Percentiles rank a stretch among this genome's conserved stretches.
Conservation (phyloP, 1,140 invertebrate genomes). For the Pseudomyrmex concolor region DNA sequence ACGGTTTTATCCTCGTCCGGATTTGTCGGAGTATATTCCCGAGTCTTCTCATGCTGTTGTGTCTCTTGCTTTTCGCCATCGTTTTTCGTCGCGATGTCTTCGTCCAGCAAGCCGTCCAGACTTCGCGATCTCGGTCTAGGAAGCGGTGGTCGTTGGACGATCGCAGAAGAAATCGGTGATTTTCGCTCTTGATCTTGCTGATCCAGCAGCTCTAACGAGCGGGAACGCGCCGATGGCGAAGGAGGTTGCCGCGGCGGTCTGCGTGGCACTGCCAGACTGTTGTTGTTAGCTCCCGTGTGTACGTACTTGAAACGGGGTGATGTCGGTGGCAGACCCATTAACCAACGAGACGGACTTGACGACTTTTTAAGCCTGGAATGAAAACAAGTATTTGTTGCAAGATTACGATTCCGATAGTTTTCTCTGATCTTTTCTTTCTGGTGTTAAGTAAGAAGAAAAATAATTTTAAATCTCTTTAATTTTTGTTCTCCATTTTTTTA, state of each 20-base stretch:
- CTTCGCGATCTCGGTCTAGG: conserved; percentile 87
- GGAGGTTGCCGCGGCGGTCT: conserved; percentile 76
- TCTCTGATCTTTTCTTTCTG: background rate
- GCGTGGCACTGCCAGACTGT: conserved; percentile 67
- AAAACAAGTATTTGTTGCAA: conserved; percentile 68
- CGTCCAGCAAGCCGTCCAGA: conserved; percentile 88
- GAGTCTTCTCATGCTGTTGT: background rate
- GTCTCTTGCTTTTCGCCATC: background rate
- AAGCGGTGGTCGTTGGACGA: conserved; percentile 71
- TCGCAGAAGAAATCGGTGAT: conserved; percentile 24
- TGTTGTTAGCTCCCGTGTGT: conserved; percentile 67
- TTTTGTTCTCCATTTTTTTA: background rate
- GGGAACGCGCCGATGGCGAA: conserved; percentile 73
- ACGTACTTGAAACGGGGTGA: conserved; percentile 78
- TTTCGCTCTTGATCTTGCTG: conserved; percentile 65
- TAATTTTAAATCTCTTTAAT: background rate
- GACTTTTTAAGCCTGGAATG: conserved; percentile 87
- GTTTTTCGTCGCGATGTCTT: conserved; percentile 40
- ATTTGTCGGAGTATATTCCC: background rate
- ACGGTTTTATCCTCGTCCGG: background rate
- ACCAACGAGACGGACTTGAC: conserved; percentile 87
- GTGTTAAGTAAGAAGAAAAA: background rate
- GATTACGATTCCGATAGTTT: conserved; percentile 59
- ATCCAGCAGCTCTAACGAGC: conserved; percentile 77
- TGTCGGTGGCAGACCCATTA: conserved; percentile 82